These are phyloP conservation scores for Bibio marci DNA, from an alignment of 2,888 invertebrate genomes.

Conservation along the genomic window DNA sequence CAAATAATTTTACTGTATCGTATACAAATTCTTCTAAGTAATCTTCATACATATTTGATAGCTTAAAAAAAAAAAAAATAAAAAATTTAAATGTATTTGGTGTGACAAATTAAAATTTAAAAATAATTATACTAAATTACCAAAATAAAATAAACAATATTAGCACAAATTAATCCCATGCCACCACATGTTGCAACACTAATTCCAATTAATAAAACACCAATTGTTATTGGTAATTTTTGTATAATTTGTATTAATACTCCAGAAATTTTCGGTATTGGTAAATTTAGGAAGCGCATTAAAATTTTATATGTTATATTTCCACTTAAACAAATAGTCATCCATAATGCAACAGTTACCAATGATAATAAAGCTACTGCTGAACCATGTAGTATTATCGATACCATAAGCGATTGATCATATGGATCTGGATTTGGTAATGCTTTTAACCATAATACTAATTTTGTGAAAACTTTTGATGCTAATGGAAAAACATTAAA, in stretches of 20 bases:
- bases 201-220: conserved; percentile 42
- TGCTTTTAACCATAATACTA: conserved; percentile 10
- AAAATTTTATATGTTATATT: conserved; percentile 49
- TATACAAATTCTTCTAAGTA: conserved; percentile 39
- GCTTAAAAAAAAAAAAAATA: conserved; percentile 28
- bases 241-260: conserved; percentile 45
- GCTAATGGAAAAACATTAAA: conserved; percentile 7
- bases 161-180: conserved; percentile 45
- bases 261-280: conserved; percentile 16
- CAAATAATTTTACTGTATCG: conserved; percentile 27
- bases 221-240: conserved; percentile 49
- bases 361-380: conserved; percentile 42
- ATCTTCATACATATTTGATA: conserved; percentile 51
- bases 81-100: neutral
- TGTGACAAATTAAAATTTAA: conserved; percentile 2
- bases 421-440: conserved; percentile 14
- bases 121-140: conserved; percentile 27
- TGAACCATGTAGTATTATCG: conserved; percentile 42
- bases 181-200: conserved; percentile 56
- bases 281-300: conserved; percentile 8
- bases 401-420: conserved; percentile 29
- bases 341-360: conserved; percentile 33
- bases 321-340: conserved; percentile 46
- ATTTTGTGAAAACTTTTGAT: conserved; percentile 13
- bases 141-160: conserved; percentile 50